These are phyloP conservation scores for Gari tellinella DNA, from an alignment of 2,888 invertebrate genomes.

Conservation along the genomic window DNA sequence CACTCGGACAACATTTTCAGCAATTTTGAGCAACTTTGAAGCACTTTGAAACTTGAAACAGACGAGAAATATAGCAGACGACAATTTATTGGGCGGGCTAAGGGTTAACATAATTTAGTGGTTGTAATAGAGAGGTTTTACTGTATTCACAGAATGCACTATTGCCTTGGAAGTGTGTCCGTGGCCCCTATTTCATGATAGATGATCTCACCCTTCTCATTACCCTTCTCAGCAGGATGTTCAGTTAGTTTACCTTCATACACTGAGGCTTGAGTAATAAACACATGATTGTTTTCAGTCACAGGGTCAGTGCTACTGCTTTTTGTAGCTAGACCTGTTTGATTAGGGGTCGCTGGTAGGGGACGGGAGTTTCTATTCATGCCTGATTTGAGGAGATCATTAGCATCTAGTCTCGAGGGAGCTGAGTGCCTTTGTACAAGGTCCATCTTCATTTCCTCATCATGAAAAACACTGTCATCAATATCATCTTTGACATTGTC, in stretches of 20 bases:
- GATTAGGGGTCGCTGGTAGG: constrained; percentile 49
- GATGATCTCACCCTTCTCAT: not conserved
- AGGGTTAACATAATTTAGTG: no score
- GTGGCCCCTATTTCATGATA: no score
- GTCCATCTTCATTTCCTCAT: constrained; percentile 17
- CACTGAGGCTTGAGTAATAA: constrained; percentile 46
- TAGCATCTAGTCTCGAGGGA: constrained; percentile 54
- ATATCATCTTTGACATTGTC: not conserved
- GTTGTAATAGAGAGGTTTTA: no score
- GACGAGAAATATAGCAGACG: no score
- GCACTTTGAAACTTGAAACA: no score
- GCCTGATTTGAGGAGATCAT: constrained; percentile 29
- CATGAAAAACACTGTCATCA: constrained; percentile 7
- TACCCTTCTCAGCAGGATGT: not conserved
- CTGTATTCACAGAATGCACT: no score
- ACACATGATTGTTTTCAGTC: constrained; percentile 1
- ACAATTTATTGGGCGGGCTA: no score
- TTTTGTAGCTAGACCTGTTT: constrained; percentile 6
- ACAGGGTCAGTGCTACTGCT: constrained; percentile 4
- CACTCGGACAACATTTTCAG: no score
- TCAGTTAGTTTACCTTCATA: constrained; percentile 12
- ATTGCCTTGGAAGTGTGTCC: no score
- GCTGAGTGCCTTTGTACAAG: constrained; percentile 49
- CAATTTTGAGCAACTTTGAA: no score
- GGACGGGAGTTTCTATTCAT: constrained; percentile 39